Percentiles rank a stretch among this genome's conserved stretches.
Conservation (phyloP, 2,797 vertebrate genomes). For the Phoeniculus purpureus region DNA sequence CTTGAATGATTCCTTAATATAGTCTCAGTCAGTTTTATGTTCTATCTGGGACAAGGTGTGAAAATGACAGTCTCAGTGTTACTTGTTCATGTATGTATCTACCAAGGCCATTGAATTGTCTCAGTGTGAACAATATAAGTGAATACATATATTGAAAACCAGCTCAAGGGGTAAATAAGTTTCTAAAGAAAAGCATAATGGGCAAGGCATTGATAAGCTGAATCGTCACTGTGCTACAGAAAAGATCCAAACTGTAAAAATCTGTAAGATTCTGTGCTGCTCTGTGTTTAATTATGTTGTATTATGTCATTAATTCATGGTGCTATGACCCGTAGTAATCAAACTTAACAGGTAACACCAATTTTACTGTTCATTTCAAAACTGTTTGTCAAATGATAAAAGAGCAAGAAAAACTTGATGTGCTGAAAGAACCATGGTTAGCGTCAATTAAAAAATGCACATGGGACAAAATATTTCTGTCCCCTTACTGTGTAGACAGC, state of each 20-base stretch:
- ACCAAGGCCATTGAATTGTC: not conserved
- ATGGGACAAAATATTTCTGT: not conserved
- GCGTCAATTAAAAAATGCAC: not conserved
- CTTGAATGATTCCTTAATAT: not conserved
- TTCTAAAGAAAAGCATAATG: not conserved
- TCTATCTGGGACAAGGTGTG: not conserved
- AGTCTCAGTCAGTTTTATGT: not conserved
- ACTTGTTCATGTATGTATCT: not conserved
- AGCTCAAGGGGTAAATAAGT: not conserved
- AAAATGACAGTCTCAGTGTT: not conserved
- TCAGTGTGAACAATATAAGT: not conserved
- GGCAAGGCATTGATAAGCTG: not conserved
- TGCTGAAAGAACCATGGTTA: not conserved
- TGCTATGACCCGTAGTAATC: not conserved
- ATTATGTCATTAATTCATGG: not conserved
- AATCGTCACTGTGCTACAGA: not conserved
- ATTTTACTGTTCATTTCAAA: not conserved
- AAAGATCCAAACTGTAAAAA: slow-evolving; percentile 7
- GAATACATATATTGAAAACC: not conserved
- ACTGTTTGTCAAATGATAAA: not conserved
- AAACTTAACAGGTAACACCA: not conserved
- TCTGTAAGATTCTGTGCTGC: not conserved
- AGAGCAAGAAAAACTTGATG: not conserved
- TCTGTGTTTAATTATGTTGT: not conserved
- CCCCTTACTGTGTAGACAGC: not conserved